phyloP scores from a whole-genome alignment of 2,888 invertebrate genomes.

The Epistrophella euchroma region DNA sequence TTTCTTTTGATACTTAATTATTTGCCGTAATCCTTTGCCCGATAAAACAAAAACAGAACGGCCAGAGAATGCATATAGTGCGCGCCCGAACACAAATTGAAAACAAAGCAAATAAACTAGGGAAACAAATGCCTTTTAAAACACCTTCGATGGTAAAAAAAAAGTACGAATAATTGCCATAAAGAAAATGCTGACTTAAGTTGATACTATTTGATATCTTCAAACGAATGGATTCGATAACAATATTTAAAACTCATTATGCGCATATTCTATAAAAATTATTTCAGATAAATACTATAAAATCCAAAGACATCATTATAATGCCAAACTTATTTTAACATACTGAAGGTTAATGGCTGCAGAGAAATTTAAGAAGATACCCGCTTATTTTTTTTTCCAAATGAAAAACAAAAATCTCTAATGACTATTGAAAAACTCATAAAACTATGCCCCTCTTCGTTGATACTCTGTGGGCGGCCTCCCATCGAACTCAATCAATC shows the following conservation, averaged over 20 bases:
- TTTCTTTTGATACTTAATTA: no score
- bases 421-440: slow-evolving; percentile 1
- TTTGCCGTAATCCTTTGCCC: no score
- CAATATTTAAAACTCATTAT: neutral
- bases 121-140: no score
- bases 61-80: no score
- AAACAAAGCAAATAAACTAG: no score
- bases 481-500: slow-evolving; percentile 39
- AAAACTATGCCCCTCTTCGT: neutral
- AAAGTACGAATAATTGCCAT: no score
- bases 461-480: slow-evolving; percentile 35
- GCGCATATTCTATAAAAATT: neutral
- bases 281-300: neutral
- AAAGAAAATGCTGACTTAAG: no score
- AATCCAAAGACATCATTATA: neutral
- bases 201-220: neutral
- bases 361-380: neutral
- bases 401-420: neutral
- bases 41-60: no score
- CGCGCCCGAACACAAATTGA: no score
- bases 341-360: neutral
- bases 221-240: neutral
- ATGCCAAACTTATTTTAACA: neutral
- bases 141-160: no score
- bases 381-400: neutral